A percentile compares a stretch with the other conserved stretches of the same genome.
These are phyloP conservation scores for Potamarius usumacintae DNA, from an alignment of 2,113 vertebrate species.

Conservation along the genomic window DNA sequence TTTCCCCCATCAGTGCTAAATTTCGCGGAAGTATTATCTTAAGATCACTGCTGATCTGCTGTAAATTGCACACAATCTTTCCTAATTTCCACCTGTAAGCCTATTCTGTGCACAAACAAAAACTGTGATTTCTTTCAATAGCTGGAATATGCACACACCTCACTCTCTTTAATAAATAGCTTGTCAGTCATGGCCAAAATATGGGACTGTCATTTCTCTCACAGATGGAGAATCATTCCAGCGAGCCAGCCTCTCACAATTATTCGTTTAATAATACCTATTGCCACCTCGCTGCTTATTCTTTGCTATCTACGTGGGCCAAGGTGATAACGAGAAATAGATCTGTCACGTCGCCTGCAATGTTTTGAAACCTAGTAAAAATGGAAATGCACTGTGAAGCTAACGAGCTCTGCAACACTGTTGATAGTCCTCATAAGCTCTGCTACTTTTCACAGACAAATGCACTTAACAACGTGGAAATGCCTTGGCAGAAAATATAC, in stretches of 20 bases:
- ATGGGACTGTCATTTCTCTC: slow-evolving; percentile 10
- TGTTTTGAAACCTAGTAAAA: slow-evolving; percentile 54
- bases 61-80: background rate
- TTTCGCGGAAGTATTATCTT: background rate
- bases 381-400: slow-evolving; percentile 56
- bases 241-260: slow-evolving; percentile 8
- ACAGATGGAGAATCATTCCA: background rate
- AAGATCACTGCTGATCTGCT: background rate
- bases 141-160: background rate
- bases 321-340: slow-evolving; percentile 48
- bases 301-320: slow-evolving; percentile 39
- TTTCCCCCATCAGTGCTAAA: background rate
- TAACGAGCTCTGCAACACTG: slow-evolving; percentile 57
- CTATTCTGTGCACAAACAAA: slow-evolving; percentile 1
- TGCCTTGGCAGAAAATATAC: slow-evolving; percentile 37
- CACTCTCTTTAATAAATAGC: slow-evolving; percentile 18
- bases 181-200: slow-evolving; percentile 2
- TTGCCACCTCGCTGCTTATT: slow-evolving; percentile 36
- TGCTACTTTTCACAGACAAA: slow-evolving; percentile 55
- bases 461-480: slow-evolving; percentile 48
- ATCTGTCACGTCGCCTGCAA: slow-evolving; percentile 49
- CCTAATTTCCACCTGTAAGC: background rate
- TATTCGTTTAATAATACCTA: slow-evolving; percentile 49
- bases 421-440: slow-evolving; percentile 60
- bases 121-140: background rate